A percentile compares a stretch with the other conserved stretches of the same genome.
Evolutionary conservation across 2,888 invertebrate species (phyloP).

Genomic region (Cryptocephalus primarius): DNA sequence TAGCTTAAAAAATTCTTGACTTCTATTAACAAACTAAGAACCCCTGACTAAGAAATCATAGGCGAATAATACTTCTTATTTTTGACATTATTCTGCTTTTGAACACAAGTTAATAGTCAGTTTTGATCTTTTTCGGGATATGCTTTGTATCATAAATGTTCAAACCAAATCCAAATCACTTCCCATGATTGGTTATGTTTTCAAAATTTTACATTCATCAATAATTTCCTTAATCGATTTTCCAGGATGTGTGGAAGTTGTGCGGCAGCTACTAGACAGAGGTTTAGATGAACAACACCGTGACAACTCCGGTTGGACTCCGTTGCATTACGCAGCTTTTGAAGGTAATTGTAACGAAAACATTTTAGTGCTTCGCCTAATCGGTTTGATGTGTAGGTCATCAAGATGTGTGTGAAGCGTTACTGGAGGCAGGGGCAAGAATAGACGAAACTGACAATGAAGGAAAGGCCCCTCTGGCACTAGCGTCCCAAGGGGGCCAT

Average conservation of each 20-base stretch:
- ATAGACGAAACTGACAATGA: slow-evolving; percentile 86
- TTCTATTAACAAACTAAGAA: too few species aligned
- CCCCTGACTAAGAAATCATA: too few species aligned
- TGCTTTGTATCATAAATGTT: too few species aligned
- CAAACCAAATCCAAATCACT: too few species aligned
- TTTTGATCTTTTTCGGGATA: too few species aligned
- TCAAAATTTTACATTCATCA: too few species aligned
- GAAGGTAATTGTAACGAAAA: slow-evolving; percentile 46
- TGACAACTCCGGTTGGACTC: slow-evolving; percentile 96
- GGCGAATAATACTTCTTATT: too few species aligned
- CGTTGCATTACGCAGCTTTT: slow-evolving; percentile 90
- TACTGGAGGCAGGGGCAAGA: slow-evolving; percentile 79
- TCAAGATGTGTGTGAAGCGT: slow-evolving; percentile 66
- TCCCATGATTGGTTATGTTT: too few species aligned
- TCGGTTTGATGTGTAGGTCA: slow-evolving; percentile 46
- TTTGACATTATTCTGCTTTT: too few species aligned
- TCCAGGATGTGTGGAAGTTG: slow-evolving; percentile 70
- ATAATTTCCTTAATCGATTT: background rate
- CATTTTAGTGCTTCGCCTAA: background rate
- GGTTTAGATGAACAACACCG: slow-evolving; percentile 79
- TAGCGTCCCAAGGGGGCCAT: slow-evolving; percentile 86
- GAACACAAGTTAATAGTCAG: too few species aligned
- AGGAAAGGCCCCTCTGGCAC: slow-evolving; percentile 75
- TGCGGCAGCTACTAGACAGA: slow-evolving; percentile 76
- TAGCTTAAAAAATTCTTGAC: too few species aligned